These are phyloP conservation scores for Cardiocondyla obscurior DNA, from an alignment of 1,140 invertebrate genomes.

Conservation along the genomic window DNA sequence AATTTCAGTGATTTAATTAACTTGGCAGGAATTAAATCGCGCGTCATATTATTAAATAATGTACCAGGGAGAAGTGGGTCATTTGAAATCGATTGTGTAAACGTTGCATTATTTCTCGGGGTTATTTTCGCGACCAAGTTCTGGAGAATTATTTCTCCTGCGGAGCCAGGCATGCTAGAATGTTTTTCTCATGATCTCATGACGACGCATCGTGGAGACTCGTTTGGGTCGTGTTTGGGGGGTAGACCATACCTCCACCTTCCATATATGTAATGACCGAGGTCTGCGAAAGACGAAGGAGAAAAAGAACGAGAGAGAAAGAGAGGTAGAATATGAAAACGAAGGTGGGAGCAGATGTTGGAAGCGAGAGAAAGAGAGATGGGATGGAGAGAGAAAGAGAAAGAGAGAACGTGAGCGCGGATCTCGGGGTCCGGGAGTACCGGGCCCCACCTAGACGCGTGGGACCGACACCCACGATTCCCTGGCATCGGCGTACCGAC, in stretches of 20 bases:
- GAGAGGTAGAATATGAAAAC: constrained; percentile 2
- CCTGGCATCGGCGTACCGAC: constrained; percentile 71
- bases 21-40: neutral
- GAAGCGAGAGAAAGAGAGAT: constrained; percentile 31
- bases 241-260: constrained; percentile 71
- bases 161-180: constrained; percentile 24
- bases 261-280: constrained; percentile 78
- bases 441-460: constrained; percentile 78
- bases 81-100: neutral
- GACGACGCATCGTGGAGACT: constrained; percentile 57
- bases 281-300: constrained; percentile 38
- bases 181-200: constrained; percentile 70
- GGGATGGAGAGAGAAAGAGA: constrained; percentile 10
- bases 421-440: constrained; percentile 64
- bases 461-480: constrained; percentile 80
- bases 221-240: constrained; percentile 67
- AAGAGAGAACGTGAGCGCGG: constrained; percentile 58
- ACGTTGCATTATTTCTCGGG: neutral
- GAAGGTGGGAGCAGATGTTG: constrained; percentile 41
- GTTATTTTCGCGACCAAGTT: neutral
- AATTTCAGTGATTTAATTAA: neutral
- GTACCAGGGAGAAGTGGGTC: neutral
- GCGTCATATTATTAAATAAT: constrained; percentile 4
- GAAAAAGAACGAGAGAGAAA: constrained; percentile 1
- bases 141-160: constrained; percentile 7